phyloP scores from a whole-genome alignment of 2,888 invertebrate species.

The Zaprionus obscuricornis region DNA sequence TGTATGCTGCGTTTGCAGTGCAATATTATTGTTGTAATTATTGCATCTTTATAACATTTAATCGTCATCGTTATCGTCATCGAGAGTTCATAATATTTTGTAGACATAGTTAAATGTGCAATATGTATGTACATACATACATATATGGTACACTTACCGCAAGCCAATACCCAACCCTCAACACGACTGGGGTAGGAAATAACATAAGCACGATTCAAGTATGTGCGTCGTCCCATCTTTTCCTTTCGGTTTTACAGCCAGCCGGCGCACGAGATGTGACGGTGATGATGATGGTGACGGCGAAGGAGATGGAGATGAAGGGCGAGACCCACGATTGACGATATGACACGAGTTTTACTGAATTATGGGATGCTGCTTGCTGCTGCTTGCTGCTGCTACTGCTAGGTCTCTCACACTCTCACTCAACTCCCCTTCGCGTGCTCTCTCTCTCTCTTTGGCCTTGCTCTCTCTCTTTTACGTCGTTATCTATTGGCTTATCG shows the following conservation, averaged over 20 bases:
- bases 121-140: too few relatives aligned
- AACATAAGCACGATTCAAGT: slow-evolving; percentile 81
- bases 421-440: background rate
- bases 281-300: too few relatives aligned
- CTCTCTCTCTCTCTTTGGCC: slow-evolving; percentile 6
- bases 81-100: too few relatives aligned
- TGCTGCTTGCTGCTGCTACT: slow-evolving; percentile 12
- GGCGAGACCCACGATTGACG: too few relatives aligned
- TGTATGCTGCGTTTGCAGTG: background rate
- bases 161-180: slow-evolving; percentile 84
- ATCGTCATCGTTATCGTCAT: too few relatives aligned
- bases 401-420: background rate
- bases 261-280: too few relatives aligned
- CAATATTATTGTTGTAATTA: background rate
- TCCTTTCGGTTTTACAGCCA: slow-evolving; percentile 81
- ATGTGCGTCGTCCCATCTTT: slow-evolving; percentile 82
- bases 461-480: slow-evolving; percentile 8
- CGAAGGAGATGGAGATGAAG: too few relatives aligned
- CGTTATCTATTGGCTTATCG: slow-evolving; percentile 59
- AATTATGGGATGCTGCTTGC: slow-evolving; percentile 49
- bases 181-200: slow-evolving; percentile 83
- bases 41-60: too few relatives aligned
- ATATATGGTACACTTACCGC: slow-evolving; percentile 84
- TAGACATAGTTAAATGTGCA: too few relatives aligned
- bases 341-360: too few relatives aligned